A percentile compares a stretch with the other conserved stretches of the same genome.
Conservation (phyloP, 2,113 vertebrate genomes). For the Pelecanus crispus region DNA sequence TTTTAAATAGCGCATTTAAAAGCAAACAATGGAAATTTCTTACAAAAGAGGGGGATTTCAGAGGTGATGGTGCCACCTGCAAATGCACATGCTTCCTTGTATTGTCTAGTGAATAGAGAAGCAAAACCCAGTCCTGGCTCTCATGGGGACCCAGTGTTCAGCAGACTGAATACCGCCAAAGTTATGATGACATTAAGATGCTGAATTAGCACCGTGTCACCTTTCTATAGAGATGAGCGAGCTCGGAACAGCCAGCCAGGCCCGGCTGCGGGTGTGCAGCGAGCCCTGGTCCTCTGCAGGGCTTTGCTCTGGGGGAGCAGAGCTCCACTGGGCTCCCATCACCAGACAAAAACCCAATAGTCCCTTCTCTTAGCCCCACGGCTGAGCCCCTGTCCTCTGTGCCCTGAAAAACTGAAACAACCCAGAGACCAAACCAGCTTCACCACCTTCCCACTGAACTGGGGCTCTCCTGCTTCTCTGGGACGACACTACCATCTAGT, state of each 20-base stretch:
- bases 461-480: background rate
- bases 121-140: background rate
- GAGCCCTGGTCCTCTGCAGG: background rate
- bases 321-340: background rate
- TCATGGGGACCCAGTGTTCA: background rate
- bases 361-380: background rate
- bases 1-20: background rate
- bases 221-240: background rate
- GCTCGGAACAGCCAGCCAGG: background rate
- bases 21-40: background rate
- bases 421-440: background rate
- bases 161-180: background rate
- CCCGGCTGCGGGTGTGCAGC: background rate
- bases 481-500: conserved; percentile 45
- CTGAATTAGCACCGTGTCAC: background rate
- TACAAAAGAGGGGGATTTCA: background rate
- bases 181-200: background rate
- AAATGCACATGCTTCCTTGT: fast-evolving
- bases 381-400: background rate
- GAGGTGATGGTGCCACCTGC: background rate
- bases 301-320: background rate
- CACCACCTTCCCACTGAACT: background rate
- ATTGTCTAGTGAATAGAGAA: background rate
- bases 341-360: background rate
- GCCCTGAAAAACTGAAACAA: background rate